Conservation (phyloP, 2,888 invertebrate genomes). For the Ellobium chinense region DNA sequence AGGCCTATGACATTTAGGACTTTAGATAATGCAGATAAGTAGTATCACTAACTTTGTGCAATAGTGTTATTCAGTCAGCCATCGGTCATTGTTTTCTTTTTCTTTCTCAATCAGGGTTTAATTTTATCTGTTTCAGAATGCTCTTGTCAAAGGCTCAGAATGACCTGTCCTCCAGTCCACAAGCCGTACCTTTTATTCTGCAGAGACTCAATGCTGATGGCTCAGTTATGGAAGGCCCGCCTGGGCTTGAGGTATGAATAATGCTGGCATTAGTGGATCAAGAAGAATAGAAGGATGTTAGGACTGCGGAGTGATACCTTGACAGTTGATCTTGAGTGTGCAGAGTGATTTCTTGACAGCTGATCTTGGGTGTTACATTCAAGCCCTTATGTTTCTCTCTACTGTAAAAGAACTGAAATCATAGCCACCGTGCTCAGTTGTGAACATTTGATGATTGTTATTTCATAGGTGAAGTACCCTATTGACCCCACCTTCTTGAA, state of each 20-base stretch:
- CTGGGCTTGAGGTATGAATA: slow-evolving; percentile 77
- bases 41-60: too few species aligned
- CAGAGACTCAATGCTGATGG: slow-evolving; percentile 77
- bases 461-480: slow-evolving; percentile 76
- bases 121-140: slow-evolving; percentile 61
- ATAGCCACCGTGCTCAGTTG: neutral
- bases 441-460: neutral
- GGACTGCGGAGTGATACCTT: too few species aligned
- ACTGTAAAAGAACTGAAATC: neutral
- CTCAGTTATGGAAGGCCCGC: slow-evolving; percentile 71
- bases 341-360: too few species aligned
- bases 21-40: too few species aligned
- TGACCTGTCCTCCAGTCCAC: slow-evolving; percentile 68
- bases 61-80: too few species aligned
- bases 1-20: too few species aligned
- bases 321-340: too few species aligned
- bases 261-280: too few species aligned
- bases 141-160: slow-evolving; percentile 72
- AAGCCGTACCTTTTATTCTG: slow-evolving; percentile 75
- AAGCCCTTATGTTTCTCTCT: neutral
- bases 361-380: too few species aligned
- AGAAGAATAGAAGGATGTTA: too few species aligned
- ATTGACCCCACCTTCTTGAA: slow-evolving; percentile 78
- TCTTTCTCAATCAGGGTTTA: neutral
- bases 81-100: too few species aligned